Base-by-base conservation (phyloP, 2,113 vertebrate species). In the Rissa tridactyla region DNA sequence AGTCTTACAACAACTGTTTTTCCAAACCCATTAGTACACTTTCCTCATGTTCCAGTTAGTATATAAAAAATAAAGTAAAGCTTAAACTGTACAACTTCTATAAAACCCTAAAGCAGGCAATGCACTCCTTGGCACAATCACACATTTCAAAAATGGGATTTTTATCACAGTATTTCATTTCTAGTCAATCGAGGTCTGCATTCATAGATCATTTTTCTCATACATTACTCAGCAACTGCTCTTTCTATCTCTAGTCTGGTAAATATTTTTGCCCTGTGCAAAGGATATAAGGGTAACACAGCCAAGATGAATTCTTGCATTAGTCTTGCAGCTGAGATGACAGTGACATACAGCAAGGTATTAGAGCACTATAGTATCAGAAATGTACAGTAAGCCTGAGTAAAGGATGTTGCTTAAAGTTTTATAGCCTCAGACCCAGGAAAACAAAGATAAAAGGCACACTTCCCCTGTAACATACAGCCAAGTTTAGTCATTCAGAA, bases 161-260 rank as follows among this genome's bases (percentile, higher is more conserved):
- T 96, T 96, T 95, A 96, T 97, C 95, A 96, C 69, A 91, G 54
- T 83, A 87, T 90, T 95, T 95, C 75, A 94, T 93, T 95, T 92
- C 91, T 87, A 94, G 94, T 88, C 93, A 96, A 32, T 94, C 6
- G 13, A 91, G 91, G 87, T 73, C 89, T 94, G 78, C 65, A 90
- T 93, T 87, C 92, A 93, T 90, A 96, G 84, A 95, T 95, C 82
- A 75, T 91, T 96, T 94, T 81, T 86, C 96, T 94, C 85, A 82
- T 78, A 86, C 60, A 86, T 96, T 95, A 91, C 89, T 88, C 91
- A 91, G 75, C 0, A 0, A 60, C 83, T 85, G 81, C 89, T 94
- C 65, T 82, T 79, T 91, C 94, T 81, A 10, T 90, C 91, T 96
- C 70, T 51, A 81, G 76, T 57, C 92, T 78, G 62, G 89, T 94